These are phyloP conservation scores for Girardia tigrina DNA, from an alignment of 2,888 invertebrate genomes.

Conservation along the genomic window DNA sequence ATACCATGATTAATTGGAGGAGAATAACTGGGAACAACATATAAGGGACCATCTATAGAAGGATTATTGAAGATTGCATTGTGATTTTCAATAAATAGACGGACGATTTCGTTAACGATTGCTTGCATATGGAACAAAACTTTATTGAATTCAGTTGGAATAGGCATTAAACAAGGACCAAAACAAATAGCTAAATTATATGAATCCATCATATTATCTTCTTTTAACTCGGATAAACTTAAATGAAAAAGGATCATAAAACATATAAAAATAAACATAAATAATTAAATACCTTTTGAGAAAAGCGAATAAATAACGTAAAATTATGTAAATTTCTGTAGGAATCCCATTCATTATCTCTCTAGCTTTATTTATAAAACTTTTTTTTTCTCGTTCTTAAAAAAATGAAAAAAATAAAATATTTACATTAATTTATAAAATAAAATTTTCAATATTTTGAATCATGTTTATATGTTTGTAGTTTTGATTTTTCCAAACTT, in stretches of 20 bases:
- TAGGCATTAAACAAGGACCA: not conserved
- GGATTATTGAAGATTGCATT: conserved; percentile 13
- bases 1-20: conserved; percentile 13
- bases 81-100: conserved; percentile 23
- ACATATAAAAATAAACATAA: no score
- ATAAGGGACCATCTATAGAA: not conserved
- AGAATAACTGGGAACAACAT: not conserved
- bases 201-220: conserved; percentile 18
- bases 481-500: no score
- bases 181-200: conserved; percentile 13
- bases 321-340: not conserved
- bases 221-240: conserved; percentile 6
- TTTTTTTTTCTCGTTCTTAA: conserved; percentile 17
- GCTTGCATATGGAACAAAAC: not conserved
- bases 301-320: conserved; percentile 8
- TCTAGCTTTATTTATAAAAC: not conserved
- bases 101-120: not conserved
- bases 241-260: no score
- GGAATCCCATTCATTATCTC: conserved; percentile 17
- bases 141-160: conserved; percentile 19
- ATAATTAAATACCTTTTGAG: not conserved
- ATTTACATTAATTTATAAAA: no score
- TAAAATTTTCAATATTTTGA: no score
- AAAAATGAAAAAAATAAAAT: not conserved
- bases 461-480: no score